These are phyloP conservation scores for Agrypnia vestita DNA, from an alignment of 1,140 invertebrate species.

Conservation along the genomic window DNA sequence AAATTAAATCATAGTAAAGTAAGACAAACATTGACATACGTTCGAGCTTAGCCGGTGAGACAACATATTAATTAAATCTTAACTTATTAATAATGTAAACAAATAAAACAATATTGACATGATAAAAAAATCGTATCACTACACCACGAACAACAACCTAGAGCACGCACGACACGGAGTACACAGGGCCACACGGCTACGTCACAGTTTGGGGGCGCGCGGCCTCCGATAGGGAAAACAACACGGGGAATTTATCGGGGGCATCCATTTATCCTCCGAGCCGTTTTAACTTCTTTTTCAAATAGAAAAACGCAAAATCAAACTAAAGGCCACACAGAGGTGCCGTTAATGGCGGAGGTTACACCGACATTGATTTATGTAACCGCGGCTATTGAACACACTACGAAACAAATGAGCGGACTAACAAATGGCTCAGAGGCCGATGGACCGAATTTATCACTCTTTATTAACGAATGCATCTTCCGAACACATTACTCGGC, in stretches of 20 bases:
- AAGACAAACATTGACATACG: conserved; percentile 58
- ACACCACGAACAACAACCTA: conserved; percentile 68
- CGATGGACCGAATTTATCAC: conserved; percentile 27
- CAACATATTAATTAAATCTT: conserved; percentile 58
- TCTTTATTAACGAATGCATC: conserved; percentile 30
- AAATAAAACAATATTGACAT: conserved; percentile 59
- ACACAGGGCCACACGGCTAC: conserved; percentile 52
- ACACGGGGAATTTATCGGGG: conserved; percentile 32
- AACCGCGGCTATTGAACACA: conserved; percentile 46
- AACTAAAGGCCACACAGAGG: conserved; percentile 41
- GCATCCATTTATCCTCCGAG: conserved; percentile 24
- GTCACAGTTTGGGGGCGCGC: conserved; percentile 47
- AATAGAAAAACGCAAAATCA: conserved; percentile 46
- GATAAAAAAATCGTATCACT: conserved; percentile 58
- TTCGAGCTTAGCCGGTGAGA: conserved; percentile 62
- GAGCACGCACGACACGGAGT: conserved; percentile 70
- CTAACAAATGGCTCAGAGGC: conserved; percentile 36
- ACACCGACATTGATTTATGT: conserved; percentile 53
- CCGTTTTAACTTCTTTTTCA: conserved; percentile 25
- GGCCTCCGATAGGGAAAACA: no score
- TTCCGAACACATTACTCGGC: conserved; percentile 14
- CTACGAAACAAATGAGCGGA: conserved; percentile 48
- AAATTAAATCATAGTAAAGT: conserved; percentile 54
- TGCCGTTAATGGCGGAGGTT: conserved; percentile 53
- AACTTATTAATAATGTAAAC: conserved; percentile 57